Base-by-base conservation (phyloP, 2,888 invertebrate species). In the Limenitis camilla region DNA sequence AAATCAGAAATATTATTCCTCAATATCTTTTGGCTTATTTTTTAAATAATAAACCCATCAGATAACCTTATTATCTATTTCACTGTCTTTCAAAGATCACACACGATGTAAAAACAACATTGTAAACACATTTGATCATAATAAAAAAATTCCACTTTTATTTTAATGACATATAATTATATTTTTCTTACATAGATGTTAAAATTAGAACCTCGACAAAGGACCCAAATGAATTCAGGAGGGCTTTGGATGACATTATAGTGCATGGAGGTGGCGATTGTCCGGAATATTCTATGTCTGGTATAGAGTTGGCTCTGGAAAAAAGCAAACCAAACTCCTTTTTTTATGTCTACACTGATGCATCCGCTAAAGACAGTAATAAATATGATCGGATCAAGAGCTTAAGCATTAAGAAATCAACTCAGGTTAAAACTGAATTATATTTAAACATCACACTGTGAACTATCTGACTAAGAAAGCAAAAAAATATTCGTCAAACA, bases 261-360 rank as follows among this genome's bases (percentile, higher is more conserved):
- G 67, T 76, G 0, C 0, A 58, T 4, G 77, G 72, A 0, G 75
- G 74, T 1, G 66, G 2, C 0, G 71, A 75, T 19, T 83, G 84
- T 42, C 72, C 76, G 0, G 84, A 83, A 59, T 63, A 67, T 60
- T 52, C 77, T 0, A 67, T 84, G 72, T 35, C 58, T 1, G 84
- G 81, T 10, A 78, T 83, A 5, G 67, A 74, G 55, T 28, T 58
- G 5, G 82, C 64, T 0, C 61, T 84, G 4, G 56, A 58, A 31
- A 35, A 62, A 2, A 78, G 80, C 50, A 57, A 69, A 5, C 71
- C 75, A 0, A 61, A 66, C 0, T 83, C 84, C 0, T 67, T 67
- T 4, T 31, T 84, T 0, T 83, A 77, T 49, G 76, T 83, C 0
- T 78, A 78, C n/a, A 83, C 82, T 6, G 83, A 84, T 46, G 83